Percentiles rank a stretch among this genome's conserved stretches.
Conservation (phyloP, 2,113 vertebrate species). For the Ammodytes marinus region DNA sequence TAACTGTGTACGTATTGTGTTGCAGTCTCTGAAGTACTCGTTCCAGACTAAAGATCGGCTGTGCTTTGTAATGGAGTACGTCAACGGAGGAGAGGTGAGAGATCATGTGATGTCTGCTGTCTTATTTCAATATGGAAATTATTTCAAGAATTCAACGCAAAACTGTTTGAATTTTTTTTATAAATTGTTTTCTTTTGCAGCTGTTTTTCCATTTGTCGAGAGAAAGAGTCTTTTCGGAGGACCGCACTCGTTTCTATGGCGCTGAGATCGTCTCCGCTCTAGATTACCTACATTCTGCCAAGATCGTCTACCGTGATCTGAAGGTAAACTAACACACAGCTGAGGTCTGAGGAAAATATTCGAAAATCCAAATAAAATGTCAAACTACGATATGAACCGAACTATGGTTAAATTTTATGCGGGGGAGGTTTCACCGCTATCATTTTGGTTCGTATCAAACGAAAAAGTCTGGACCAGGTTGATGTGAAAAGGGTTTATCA, state of each 20-base stretch:
- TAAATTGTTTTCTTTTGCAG: slow-evolving; percentile 34
- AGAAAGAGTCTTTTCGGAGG: slow-evolving; percentile 97
- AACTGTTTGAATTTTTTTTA: not conserved
- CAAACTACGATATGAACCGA: too few relatives aligned
- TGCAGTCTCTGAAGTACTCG: slow-evolving; percentile 97
- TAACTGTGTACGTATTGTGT: slow-evolving; percentile 66
- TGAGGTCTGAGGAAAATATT: not conserved
- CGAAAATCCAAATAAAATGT: too few relatives aligned
- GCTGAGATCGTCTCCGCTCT: slow-evolving; percentile 96
- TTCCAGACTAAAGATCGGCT: slow-evolving; percentile 99
- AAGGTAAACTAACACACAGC: slow-evolving; percentile 87
- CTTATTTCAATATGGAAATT: not conserved
- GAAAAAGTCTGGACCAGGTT: too few relatives aligned
- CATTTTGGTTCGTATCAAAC: too few relatives aligned
- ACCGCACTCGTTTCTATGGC: slow-evolving; percentile 97
- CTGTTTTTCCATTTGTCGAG: slow-evolving; percentile 99
- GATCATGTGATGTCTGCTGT: slow-evolving; percentile 22
- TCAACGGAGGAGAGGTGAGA: slow-evolving; percentile 97
- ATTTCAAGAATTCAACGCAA: slow-evolving; percentile 1
- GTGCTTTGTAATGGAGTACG: slow-evolving; percentile 99
- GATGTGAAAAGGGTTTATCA: too few relatives aligned
- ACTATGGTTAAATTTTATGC: too few relatives aligned
- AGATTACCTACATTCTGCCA: slow-evolving; percentile 97
- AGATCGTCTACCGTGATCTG: slow-evolving; percentile 97
- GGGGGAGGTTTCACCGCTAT: too few relatives aligned